Conservation (phyloP, 1,140 invertebrate species). For the Dendroctonus ponderosae region DNA sequence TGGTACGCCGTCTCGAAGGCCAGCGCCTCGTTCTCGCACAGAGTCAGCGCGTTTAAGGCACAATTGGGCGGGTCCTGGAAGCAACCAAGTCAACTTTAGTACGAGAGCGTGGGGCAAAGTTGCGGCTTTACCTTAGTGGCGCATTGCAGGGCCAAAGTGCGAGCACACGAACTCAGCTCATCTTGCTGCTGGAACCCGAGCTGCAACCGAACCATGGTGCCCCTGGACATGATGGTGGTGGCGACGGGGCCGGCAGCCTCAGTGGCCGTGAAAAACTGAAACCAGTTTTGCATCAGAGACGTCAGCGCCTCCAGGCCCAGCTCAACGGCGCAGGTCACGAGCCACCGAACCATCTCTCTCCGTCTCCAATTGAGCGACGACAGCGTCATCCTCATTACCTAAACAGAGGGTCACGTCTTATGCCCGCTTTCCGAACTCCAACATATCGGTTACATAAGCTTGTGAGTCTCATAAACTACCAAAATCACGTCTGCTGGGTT, state of each 20-base stretch:
- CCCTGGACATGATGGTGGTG: conserved; percentile 78
- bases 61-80: conserved; percentile 78
- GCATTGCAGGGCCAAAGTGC: conserved; percentile 78
- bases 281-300: conserved; percentile 85
- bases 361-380: conserved; percentile 77
- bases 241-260: conserved; percentile 82
- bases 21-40: conserved; percentile 79
- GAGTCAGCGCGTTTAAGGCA: conserved; percentile 76
- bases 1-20: conserved; percentile 84
- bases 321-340: conserved; percentile 82
- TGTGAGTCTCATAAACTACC: too few species aligned
- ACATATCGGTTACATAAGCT: too few species aligned
- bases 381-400: conserved; percentile 80
- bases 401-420: neutral
- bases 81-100: too few species aligned
- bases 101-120: too few species aligned
- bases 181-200: conserved; percentile 75
- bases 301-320: conserved; percentile 76
- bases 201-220: conserved; percentile 71
- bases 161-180: conserved; percentile 74
- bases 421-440: too few species aligned
- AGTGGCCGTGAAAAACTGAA: conserved; percentile 78
- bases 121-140: conserved; percentile 65
- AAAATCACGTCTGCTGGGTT: too few species aligned
- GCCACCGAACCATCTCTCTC: conserved; percentile 82